Conservation (phyloP, 2,797 vertebrate genomes). For the Crypturellus tataupa region DNA sequence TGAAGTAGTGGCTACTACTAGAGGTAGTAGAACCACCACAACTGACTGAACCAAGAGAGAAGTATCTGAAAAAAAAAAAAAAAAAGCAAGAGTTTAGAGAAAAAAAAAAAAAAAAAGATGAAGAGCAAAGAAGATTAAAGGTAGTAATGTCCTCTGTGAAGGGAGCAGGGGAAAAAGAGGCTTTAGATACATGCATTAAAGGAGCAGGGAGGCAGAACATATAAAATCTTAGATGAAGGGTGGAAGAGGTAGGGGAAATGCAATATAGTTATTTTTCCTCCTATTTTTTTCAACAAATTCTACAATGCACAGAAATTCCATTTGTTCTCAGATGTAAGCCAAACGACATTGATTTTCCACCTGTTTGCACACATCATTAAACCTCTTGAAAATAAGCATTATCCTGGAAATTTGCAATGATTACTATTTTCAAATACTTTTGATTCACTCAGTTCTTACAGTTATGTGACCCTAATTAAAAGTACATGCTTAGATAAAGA, state of each 20-base stretch:
- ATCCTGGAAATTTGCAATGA: conserved; percentile 5
- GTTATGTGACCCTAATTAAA: conserved; percentile 26
- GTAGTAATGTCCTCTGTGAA: neutral
- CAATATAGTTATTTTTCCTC: neutral
- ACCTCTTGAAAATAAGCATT: conserved; percentile 37
- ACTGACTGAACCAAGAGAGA: neutral
- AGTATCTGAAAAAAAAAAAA: neutral
- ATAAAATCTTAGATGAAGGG: neutral
- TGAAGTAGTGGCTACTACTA: neutral
- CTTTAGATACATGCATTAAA: neutral
- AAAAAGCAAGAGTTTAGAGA: neutral
- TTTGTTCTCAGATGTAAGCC: conserved; percentile 9
- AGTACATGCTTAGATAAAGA: neutral
- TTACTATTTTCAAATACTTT: neutral
- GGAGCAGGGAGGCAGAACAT: too few species aligned
- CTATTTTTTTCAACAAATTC: neutral
- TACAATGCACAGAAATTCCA: neutral
- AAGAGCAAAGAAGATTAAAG: neutral
- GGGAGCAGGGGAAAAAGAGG: neutral
- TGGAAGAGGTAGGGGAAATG: neutral
- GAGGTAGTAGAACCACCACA: neutral
- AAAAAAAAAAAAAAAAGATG: neutral
- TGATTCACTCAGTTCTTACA: neutral
- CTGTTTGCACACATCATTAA: conserved; percentile 19
- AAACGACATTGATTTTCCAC: conserved; percentile 22